phyloP scores from a whole-genome alignment of 1,140 invertebrate species.

The Ptiloglossa arizonensis region DNA sequence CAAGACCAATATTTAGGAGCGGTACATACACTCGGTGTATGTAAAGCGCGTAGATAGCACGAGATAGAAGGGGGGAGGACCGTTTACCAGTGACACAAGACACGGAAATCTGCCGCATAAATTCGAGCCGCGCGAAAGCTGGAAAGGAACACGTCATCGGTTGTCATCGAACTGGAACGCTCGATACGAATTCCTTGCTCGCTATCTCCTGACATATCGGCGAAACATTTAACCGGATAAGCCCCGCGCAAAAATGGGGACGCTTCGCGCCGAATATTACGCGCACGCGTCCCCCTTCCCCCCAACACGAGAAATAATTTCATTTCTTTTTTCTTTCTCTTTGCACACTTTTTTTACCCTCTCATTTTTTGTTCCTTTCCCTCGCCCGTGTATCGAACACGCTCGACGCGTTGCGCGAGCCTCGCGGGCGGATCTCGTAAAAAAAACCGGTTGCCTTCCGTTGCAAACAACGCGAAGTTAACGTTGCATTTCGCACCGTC shows the following conservation, averaged over 20 bases:
- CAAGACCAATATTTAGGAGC: neutral
- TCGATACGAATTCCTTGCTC: slow-evolving; percentile 60
- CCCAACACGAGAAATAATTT: slow-evolving; percentile 40
- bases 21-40: neutral
- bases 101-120: slow-evolving; percentile 23
- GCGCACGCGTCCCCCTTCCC: neutral
- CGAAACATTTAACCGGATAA: slow-evolving; percentile 43
- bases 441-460: slow-evolving; percentile 30
- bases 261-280: slow-evolving; percentile 34
- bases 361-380: neutral
- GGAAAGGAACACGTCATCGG: slow-evolving; percentile 36
- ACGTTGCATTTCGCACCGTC: slow-evolving; percentile 27
- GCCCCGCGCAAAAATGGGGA: slow-evolving; percentile 37
- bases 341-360: neutral
- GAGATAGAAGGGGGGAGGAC: too few relatives aligned
- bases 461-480: slow-evolving; percentile 22
- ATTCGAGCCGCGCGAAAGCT: slow-evolving; percentile 20
- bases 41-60: neutral
- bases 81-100: neutral
- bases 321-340: neutral
- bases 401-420: slow-evolving; percentile 6
- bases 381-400: too few relatives aligned
- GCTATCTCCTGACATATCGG: slow-evolving; percentile 52
- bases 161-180: slow-evolving; percentile 64
- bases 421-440: slow-evolving; percentile 7